Evolutionary conservation across 1,140 invertebrate genomes (phyloP).

Genomic region (Prorops nasuta): DNA sequence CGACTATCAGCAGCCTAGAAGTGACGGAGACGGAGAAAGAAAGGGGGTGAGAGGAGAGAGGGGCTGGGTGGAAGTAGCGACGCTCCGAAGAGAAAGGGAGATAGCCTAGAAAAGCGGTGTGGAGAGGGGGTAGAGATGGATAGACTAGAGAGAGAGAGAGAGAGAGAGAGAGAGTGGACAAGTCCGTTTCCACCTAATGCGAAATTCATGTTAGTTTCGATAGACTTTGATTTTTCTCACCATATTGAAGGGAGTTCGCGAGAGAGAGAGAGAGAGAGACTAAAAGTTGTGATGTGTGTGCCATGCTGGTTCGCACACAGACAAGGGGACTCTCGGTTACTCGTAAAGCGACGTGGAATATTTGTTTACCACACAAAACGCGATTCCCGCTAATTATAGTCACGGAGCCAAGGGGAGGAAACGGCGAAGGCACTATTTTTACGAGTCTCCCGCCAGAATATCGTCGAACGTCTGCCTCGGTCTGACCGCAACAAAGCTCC

Average conservation of each 20-base stretch:
- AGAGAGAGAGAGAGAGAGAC: not conserved
- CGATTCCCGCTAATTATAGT: conserved; percentile 47
- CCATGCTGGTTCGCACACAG: too few relatives aligned
- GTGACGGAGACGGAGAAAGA: conserved; percentile 1
- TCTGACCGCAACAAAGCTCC: conserved; percentile 25
- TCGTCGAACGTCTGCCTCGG: conserved; percentile 34
- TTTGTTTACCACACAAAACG: conserved; percentile 42
- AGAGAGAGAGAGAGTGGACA: not conserved
- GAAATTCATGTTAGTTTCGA: conserved; percentile 27
- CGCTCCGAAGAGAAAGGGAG: not conserved
- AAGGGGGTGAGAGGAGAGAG: conserved; percentile 1
- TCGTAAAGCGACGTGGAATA: conserved; percentile 25
- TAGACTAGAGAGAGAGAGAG: conserved; percentile 7
- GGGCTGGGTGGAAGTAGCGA: too few relatives aligned
- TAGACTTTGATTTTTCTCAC: conserved; percentile 7
- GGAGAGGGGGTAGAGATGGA: not conserved
- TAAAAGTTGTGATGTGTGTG: too few relatives aligned
- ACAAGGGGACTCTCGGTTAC: conserved; percentile 6
- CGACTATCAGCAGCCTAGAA: conserved; percentile 1
- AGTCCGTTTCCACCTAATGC: conserved; percentile 29
- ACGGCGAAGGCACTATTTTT: conserved; percentile 44
- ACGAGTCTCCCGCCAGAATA: conserved; percentile 39
- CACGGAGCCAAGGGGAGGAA: conserved; percentile 41
- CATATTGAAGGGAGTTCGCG: not conserved
- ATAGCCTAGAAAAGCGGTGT: conserved; percentile 3